phyloP scores from a whole-genome alignment of 2,888 invertebrate genomes.

The Noctua fimbriata region DNA sequence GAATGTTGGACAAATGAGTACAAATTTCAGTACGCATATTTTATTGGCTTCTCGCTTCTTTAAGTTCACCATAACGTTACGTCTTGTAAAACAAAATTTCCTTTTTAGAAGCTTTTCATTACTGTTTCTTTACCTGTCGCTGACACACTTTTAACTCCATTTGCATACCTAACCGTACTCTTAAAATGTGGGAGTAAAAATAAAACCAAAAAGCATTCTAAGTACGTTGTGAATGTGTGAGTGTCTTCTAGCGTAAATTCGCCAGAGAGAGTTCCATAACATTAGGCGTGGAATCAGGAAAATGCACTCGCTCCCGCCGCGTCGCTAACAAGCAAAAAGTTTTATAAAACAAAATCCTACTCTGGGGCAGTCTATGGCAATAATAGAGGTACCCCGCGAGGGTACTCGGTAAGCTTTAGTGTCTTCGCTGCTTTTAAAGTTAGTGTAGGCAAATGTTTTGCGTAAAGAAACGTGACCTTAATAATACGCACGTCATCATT shows the following conservation, averaged over 20 bases:
- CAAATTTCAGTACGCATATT: neutral
- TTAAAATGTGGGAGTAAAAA: slow-evolving; percentile 39
- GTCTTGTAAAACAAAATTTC: slow-evolving; percentile 1
- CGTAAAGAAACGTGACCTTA: slow-evolving; percentile 51
- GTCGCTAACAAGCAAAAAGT: slow-evolving; percentile 66
- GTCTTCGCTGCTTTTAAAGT: slow-evolving; percentile 41
- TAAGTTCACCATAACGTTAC: neutral
- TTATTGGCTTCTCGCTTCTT: neutral
- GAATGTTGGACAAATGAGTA: slow-evolving; percentile 8
- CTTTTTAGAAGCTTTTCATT: slow-evolving; percentile 5
- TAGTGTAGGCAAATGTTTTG: slow-evolving; percentile 53
- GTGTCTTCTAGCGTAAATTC: slow-evolving; percentile 61
- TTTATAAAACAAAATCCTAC: slow-evolving; percentile 65
- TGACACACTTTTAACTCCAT: slow-evolving; percentile 30
- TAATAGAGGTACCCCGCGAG: slow-evolving; percentile 48
- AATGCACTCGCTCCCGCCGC: slow-evolving; percentile 64
- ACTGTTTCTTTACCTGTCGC: slow-evolving; percentile 27
- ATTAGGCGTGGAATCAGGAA: slow-evolving; percentile 70
- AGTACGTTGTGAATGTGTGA: slow-evolving; percentile 38
- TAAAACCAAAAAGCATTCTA: slow-evolving; percentile 41
- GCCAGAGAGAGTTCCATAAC: slow-evolving; percentile 67
- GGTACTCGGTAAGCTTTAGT: slow-evolving; percentile 45
- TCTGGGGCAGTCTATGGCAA: slow-evolving; percentile 45
- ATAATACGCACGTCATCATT: slow-evolving; percentile 42
- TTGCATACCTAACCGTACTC: slow-evolving; percentile 38